Base-by-base conservation (phyloP, 2,888 invertebrate genomes). In the Drosophila eohydei region DNA sequence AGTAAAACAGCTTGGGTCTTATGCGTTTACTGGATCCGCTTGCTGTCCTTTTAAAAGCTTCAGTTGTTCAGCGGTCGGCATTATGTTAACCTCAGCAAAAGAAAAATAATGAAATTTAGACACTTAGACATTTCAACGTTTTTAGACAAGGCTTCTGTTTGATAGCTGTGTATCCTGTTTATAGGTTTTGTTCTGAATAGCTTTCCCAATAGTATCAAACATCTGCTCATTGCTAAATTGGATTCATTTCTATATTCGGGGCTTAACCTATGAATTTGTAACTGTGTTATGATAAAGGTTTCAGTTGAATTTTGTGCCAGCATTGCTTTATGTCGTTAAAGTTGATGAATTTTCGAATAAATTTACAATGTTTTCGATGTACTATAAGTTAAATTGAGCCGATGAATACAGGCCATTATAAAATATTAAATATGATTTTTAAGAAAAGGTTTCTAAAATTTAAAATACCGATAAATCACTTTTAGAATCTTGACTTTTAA, bases 41-140 rank as follows among this genome's bases (percentile, higher is more conserved):
- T 38, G 21, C 34, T 36, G 46, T 26, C 26, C 16, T 38, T 48
- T 40, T 30, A 14, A 48, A 14, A 21, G 36, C 9, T 9, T 32
- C 26, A 40, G 44, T 46, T 62, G 50, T 58, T 64, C 77, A 59
- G 43, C 77, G 59, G 56, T 77, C 52, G 65, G 43, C 41, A 14
- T 36, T 48, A 4, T 50, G 46, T 48, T 28, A 40, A 38, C 43
- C 11, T 40, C 36, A 38, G 21, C 32, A 51, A 44, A 46, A 38
- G 11, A 32, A 34, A 38, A 43, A 30, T 48, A 36, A 38, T 6
- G 30, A 48, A 4, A 26, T 36, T 48, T 3, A 44, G 26, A 28
- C 4, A 21, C 7, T 50, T n/a, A 44, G 21, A 44, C 40, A 52
- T 58, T 21, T 11, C 57, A 57, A 16, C 41, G 55, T 65, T 65